Evolutionary conservation across 2,113 vertebrate genomes (phyloP).

Genomic region (Polypterus bichir): DNA sequence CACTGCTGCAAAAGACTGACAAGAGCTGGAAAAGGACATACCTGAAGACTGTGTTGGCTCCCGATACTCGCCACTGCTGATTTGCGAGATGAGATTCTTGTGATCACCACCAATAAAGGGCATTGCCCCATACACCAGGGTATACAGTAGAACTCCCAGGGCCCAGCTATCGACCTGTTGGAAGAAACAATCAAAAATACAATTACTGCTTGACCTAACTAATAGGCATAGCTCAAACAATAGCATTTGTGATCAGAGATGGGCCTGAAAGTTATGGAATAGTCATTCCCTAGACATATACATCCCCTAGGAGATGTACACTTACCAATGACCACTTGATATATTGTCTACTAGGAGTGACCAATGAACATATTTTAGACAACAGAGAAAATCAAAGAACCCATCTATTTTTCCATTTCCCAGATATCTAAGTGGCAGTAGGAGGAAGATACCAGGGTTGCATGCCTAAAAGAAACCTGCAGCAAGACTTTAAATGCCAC

Average conservation of each 20-base stretch:
- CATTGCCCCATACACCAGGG: conserved; percentile 94
- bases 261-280: not conserved
- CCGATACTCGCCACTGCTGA: conserved; percentile 95
- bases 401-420: conserved; percentile 9
- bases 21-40: conserved; percentile 28
- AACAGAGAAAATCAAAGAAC: conserved; percentile 16
- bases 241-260: not conserved
- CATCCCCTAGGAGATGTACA: conserved; percentile 8
- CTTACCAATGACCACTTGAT: conserved; percentile 12
- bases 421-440: conserved; percentile 1
- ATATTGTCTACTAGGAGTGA: conserved; percentile 14
- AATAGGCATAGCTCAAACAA: not conserved
- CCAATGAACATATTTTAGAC: conserved; percentile 19
- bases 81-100: conserved; percentile 94
- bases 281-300: not conserved
- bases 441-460: not conserved
- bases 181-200: not conserved
- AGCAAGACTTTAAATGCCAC: too few relatives aligned
- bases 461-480: too few relatives aligned
- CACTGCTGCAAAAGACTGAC: not conserved
- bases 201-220: not conserved
- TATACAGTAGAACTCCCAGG: conserved; percentile 91
- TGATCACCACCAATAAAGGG: conserved; percentile 95
- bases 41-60: conserved; percentile 96
- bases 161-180: conserved; percentile 96